phyloP scores from a whole-genome alignment of 2,797 vertebrate species.

The Fratercula arctica region DNA sequence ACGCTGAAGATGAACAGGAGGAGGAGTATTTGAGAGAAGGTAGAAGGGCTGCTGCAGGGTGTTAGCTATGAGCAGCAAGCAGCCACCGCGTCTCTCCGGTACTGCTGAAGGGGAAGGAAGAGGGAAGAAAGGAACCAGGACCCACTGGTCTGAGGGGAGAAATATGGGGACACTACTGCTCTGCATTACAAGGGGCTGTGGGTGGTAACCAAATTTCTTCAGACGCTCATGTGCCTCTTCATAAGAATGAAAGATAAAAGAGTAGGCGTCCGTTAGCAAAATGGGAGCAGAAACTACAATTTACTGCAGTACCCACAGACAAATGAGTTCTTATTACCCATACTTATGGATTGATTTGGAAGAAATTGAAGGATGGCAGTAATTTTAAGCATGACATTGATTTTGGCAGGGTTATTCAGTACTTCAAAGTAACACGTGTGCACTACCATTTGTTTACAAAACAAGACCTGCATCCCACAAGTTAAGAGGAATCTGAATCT shows the following conservation, averaged over 20 bases:
- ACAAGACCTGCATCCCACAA: neutral
- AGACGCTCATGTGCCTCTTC: fast-evolving
- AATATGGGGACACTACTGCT: neutral
- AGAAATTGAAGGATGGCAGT: neutral
- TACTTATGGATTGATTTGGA: neutral
- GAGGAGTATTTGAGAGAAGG: neutral
- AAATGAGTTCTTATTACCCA: neutral
- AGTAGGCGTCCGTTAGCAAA: neutral
- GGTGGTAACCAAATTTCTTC: neutral
- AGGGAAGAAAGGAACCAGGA: neutral
- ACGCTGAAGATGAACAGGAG: fast-evolving
- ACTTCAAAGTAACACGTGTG: neutral
- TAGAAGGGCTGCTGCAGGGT: neutral
- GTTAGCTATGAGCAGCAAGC: neutral
- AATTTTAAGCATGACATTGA: neutral
- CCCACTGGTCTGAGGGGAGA: neutral
- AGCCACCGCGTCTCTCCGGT: neutral
- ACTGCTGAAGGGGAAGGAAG: neutral
- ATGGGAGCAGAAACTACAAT: neutral
- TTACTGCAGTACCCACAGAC: neutral
- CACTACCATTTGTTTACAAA: neutral
- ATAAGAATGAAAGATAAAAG: neutral
- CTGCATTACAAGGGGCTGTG: neutral
- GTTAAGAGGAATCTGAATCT: neutral
- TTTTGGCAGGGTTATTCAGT: neutral